Base-by-base conservation (phyloP, 2,113 vertebrate genomes). In the Ivindomyrus marchei region DNA sequence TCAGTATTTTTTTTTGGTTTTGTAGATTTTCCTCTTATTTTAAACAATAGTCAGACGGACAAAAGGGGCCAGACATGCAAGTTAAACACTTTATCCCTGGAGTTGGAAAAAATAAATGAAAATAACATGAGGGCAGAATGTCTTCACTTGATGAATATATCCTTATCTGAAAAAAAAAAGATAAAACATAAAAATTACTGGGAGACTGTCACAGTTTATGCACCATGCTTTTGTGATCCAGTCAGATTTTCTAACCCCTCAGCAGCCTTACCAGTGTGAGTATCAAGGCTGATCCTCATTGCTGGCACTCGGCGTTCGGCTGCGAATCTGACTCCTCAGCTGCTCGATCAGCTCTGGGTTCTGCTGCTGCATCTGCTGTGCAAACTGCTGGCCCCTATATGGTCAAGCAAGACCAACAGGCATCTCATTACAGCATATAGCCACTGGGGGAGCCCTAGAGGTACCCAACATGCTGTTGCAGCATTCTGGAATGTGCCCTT, bases 331-430 rank as follows among this genome's bases (percentile, higher is more conserved):
- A 93, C 96, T 99, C 27, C 98, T 95, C 77, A 99, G 95, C 94
- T 98, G 97, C 91, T 99, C 98, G 45, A 99, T 98, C 9, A 99
- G 94, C 92, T 99, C 98, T 0, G 98, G 98, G 50, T 99, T 99
- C 94, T 99, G 97, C 94, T 98, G 97, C 93, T 99, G 98, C 97
- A 99, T 98, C 95, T 98, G 98, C 94, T 99, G 98, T 0, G 98
- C 98, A 0, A 99, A 99, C 93, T 99, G 98, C 91, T 99, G 98
- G 24, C 98, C 98, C 58, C 98, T 99, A 93, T 0, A 80, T 53
- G 74, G 6, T 84, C 4, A 13, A 84, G 47, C 10, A 50, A n/a
- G 46, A 86, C 19, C 46, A 70, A 31, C 45, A 53, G 46, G 85
- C 11, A 87, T 87, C 11, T 17, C n/a, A 53, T 53, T 52, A 52